Evolutionary conservation across 2,888 invertebrate genomes (phyloP).

Genomic region (Pinctada fucata): DNA sequence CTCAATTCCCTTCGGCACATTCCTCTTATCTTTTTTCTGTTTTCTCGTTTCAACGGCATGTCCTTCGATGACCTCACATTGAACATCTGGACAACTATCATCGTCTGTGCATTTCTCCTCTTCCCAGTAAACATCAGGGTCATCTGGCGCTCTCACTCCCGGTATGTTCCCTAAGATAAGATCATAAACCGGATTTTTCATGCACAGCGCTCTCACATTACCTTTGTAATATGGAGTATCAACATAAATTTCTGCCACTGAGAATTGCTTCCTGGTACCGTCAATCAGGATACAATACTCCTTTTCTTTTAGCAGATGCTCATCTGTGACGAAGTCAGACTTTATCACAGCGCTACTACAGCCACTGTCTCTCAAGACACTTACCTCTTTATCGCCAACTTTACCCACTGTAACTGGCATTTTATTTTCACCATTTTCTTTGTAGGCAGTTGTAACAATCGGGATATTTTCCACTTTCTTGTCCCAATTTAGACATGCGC

Average conservation of each 20-base stretch:
- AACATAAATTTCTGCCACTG: slow-evolving; percentile 31
- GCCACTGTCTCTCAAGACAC: slow-evolving; percentile 38
- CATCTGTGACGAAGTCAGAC: slow-evolving; percentile 18
- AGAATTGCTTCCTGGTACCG: slow-evolving; percentile 26
- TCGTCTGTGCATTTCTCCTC: too few relatives aligned
- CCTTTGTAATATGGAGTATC: slow-evolving; percentile 40
- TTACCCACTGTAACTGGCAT: too few relatives aligned
- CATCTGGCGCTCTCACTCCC: slow-evolving; percentile 20
- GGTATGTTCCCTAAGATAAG: slow-evolving; percentile 38
- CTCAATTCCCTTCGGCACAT: too few relatives aligned
- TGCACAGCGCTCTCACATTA: slow-evolving; percentile 31
- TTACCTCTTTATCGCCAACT: background rate
- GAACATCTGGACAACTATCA: too few relatives aligned
- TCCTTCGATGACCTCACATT: too few relatives aligned
- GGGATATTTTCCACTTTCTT: too few relatives aligned
- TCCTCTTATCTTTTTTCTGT: too few relatives aligned
- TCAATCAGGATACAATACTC: slow-evolving; percentile 38
- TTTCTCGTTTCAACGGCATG: too few relatives aligned
- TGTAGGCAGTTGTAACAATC: too few relatives aligned
- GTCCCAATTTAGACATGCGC: too few relatives aligned
- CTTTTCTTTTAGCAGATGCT: slow-evolving; percentile 27
- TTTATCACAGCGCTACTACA: slow-evolving; percentile 35
- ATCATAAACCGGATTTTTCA: slow-evolving; percentile 40
- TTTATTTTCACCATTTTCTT: too few relatives aligned
- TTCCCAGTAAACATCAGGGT: slow-evolving; percentile 26